phyloP scores from a whole-genome alignment of 2,888 invertebrate genomes.

The Acheta domesticus region DNA sequence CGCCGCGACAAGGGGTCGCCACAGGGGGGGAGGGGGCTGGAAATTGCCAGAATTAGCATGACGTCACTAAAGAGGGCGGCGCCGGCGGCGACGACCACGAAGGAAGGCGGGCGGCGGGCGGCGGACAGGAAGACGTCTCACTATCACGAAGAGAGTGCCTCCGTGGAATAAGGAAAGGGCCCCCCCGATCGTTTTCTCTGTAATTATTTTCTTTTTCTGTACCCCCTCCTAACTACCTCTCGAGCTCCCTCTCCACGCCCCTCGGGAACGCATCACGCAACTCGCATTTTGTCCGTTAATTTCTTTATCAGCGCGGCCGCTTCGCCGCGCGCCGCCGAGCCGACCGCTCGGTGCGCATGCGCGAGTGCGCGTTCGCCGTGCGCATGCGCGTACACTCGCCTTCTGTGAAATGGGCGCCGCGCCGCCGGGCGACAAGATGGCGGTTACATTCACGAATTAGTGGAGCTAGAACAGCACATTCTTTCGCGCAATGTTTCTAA shows the following conservation, averaged over 20 bases:
- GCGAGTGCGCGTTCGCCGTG: too few relatives aligned
- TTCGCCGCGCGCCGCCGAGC: too few relatives aligned
- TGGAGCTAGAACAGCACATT: too few relatives aligned
- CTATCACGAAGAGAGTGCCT: neutral
- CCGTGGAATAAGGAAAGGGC: neutral
- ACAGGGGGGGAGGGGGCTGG: too few relatives aligned
- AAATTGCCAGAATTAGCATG: too few relatives aligned
- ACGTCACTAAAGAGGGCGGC: neutral
- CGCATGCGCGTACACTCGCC: too few relatives aligned
- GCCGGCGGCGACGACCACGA: neutral
- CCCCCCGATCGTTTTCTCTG: neutral
- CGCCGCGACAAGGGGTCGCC: too few relatives aligned
- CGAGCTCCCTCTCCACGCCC: neutral
- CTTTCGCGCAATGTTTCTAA: too few relatives aligned
- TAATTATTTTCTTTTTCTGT: constrained; percentile 1
- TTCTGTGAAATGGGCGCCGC: too few relatives aligned
- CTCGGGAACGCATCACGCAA: neutral
- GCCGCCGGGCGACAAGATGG: too few relatives aligned
- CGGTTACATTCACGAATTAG: too few relatives aligned
- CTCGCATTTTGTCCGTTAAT: constrained; percentile 5
- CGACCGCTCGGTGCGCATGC: too few relatives aligned
- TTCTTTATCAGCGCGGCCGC: neutral
- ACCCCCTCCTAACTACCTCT: neutral
- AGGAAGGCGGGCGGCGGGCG: neutral
- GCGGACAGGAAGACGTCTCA: neutral